These are phyloP conservation scores for Cremastinae sp. DNA, from an alignment of 2,888 invertebrate genomes.

Conservation along the genomic window DNA sequence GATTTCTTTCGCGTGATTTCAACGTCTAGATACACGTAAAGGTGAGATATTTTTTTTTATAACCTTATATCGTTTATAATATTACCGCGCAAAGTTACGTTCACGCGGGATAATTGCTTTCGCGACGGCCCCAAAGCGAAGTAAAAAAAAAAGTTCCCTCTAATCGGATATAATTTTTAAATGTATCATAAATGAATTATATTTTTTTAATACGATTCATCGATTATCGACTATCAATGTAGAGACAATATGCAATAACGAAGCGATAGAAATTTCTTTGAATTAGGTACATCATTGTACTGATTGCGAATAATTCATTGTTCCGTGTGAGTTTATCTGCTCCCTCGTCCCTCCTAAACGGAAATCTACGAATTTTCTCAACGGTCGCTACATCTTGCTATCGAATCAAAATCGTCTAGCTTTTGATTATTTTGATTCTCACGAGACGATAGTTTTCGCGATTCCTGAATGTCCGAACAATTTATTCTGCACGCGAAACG, in stretches of 20 bases:
- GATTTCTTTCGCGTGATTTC: conserved; percentile 19
- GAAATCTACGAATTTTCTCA: conserved; percentile 1
- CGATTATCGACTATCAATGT: conserved; percentile 20
- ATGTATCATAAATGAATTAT: conserved; percentile 30
- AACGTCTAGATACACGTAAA: conserved; percentile 30
- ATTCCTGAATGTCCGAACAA: conserved; percentile 25
- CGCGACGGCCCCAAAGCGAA: conserved; percentile 44
- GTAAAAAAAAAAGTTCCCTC: conserved; percentile 5
- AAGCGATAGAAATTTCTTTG: conserved; percentile 47
- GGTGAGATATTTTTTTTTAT: conserved; percentile 33
- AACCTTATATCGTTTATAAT: conserved; percentile 10
- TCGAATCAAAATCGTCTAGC: conserved; percentile 34
- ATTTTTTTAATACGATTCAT: conserved; percentile 17
- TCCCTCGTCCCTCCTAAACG: conserved; percentile 23
- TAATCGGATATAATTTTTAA: conserved; percentile 36
- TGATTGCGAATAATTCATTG: conserved; percentile 33
- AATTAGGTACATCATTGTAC: conserved; percentile 53
- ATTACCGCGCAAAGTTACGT: not conserved
- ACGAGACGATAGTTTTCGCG: conserved; percentile 45
- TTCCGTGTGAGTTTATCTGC: conserved; percentile 18
- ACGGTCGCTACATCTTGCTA: conserved; percentile 16
- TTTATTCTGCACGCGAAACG: conserved; percentile 4
- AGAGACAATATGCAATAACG: conserved; percentile 39
- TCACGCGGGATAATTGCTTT: conserved; percentile 27
- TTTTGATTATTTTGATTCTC: conserved; percentile 45